A percentile compares a stretch with the other conserved stretches of the same genome.
Conservation (phyloP, 1,140 invertebrate species). For the Zaprionus africanus region DNA sequence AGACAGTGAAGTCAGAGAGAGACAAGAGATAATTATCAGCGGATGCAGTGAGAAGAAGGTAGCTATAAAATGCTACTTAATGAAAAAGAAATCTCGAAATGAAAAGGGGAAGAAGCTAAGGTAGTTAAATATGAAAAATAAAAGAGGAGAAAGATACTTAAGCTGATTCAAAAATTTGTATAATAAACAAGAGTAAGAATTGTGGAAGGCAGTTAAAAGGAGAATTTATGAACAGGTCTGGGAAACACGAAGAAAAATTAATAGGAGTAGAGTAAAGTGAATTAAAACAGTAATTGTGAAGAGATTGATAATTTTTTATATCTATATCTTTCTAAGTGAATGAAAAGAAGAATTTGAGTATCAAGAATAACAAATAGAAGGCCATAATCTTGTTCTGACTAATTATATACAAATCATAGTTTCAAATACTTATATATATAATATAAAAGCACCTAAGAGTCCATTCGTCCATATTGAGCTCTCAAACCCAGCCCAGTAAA, state of each 20-base stretch:
- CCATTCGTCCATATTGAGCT: neutral
- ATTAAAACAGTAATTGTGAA: too few relatives aligned
- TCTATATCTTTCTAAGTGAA: too few relatives aligned
- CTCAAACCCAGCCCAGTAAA: neutral
- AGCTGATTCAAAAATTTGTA: neutral
- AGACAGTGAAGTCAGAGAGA: neutral
- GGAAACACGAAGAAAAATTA: neutral
- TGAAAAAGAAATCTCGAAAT: slow-evolving; percentile 7
- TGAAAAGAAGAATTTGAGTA: neutral
- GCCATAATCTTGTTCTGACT: too few relatives aligned
- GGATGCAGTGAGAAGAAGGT: neutral
- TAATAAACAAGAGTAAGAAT: neutral
- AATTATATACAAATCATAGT: too few relatives aligned
- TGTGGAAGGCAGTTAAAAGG: neutral
- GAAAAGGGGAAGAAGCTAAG: neutral
- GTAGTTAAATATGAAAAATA: slow-evolving; percentile 4
- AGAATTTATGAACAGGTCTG: neutral
- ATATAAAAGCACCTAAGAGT: neutral
- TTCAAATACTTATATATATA: too few relatives aligned
- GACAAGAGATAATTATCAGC: neutral
- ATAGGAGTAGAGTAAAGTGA: neutral
- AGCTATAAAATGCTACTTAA: slow-evolving; percentile 19
- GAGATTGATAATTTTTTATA: too few relatives aligned
- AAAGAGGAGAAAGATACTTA: neutral
- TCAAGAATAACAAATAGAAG: neutral